Evolutionary conservation across 2,888 invertebrate genomes (phyloP), one percentile per base, ranked within the genome.

Genomic region (Elaeidobius kamerunicus): DNA sequence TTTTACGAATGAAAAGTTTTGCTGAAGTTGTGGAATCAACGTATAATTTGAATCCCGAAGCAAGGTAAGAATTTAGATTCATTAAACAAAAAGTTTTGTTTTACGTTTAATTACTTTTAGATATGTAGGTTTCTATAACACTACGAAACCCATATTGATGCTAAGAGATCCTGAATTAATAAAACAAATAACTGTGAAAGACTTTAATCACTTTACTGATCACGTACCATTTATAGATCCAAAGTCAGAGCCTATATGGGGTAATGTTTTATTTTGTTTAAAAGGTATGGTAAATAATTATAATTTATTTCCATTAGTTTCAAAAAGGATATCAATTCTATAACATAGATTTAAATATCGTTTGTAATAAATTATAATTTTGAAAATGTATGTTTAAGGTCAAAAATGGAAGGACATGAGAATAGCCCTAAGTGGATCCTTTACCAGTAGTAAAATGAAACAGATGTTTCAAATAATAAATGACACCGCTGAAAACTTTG

Each of bases 131-230:
- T 38, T 61, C 1, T 65, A 62, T 44, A 60, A 62, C 14, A 64
- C 67, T 42, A 42, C 35, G 6, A 49, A 18, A 0, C 81, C 81
- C 1, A 56, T 74, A 1, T 62, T 82, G 12, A 68, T 77, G 30
- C 57, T 81, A 0, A 65, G 76, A 55, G 80, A 81, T 64, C 74
- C 78, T 5, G 81, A 82, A 5, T 63, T 83, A 12, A 76, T 83
- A 7, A 81, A 81, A 65, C 71, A 75, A 32, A 69, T 82, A 11
- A 73, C 77, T 49, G 77, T 81, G 18, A 74, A 79, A 53, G 80
- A 82, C 63, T 81, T 80, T 64, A 81, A 82, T 48, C 71, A 78
- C 65, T 82, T 82, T 60, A 72, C 76, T 14, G 79, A 82, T 45
- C 69, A 69, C 45, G 49, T 40, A 27, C 4, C 34, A 11, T 57